Conservation (phyloP, 1,140 invertebrate species). For the Lepidurus arcticus region DNA sequence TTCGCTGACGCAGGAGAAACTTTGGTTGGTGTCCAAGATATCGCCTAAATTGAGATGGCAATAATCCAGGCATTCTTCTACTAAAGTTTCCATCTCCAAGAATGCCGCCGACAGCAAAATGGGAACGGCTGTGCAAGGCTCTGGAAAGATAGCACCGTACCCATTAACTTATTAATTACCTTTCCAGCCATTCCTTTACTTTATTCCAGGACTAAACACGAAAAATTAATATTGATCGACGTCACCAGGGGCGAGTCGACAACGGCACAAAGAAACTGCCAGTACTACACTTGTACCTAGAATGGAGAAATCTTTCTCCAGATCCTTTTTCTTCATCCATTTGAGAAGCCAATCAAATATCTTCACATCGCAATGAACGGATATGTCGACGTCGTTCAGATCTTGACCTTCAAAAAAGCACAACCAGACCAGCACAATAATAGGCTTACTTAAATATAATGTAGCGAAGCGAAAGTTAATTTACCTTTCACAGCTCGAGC, state of each 20-base stretch:
- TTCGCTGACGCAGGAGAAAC: constrained; percentile 75
- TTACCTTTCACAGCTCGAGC: constrained; percentile 70
- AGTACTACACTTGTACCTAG: background rate
- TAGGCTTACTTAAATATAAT: constrained; percentile 36
- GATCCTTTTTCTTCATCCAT: constrained; percentile 60
- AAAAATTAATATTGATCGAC: no score
- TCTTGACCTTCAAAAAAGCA: constrained; percentile 54
- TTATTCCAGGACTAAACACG: constrained; percentile 49
- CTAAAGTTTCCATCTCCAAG: constrained; percentile 82
- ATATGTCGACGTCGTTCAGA: constrained; percentile 92
- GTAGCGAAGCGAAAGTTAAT: constrained; percentile 43
- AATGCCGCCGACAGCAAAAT: constrained; percentile 90
- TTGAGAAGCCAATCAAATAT: constrained; percentile 95
- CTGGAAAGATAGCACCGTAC: constrained; percentile 45
- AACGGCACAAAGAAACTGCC: constrained; percentile 35
- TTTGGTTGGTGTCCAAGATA: constrained; percentile 67
- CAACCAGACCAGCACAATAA: constrained; percentile 37
- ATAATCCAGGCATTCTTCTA: constrained; percentile 72
- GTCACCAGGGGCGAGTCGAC: background rate
- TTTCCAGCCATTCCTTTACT: constrained; percentile 59
- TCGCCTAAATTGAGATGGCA: constrained; percentile 73
- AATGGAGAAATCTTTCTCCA: constrained; percentile 30
- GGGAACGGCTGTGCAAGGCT: constrained; percentile 78
- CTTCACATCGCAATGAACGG: constrained; percentile 87
- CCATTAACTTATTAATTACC: constrained; percentile 39